phyloP scores from a whole-genome alignment of 2,888 invertebrate genomes.

The Latrodectus elegans region DNA sequence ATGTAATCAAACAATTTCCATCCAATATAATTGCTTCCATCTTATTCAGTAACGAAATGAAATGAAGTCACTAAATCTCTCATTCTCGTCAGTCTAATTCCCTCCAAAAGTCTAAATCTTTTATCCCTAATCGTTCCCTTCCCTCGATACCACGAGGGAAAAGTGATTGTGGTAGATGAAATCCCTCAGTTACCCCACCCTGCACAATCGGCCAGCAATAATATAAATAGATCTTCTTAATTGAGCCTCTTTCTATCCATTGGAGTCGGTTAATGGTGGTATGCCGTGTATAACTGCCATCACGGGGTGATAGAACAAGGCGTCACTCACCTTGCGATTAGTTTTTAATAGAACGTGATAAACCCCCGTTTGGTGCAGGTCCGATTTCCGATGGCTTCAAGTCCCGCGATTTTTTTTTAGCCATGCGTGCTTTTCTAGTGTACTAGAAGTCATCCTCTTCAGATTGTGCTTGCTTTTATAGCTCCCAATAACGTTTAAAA shows the following conservation, averaged over 20 bases:
- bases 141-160: neutral
- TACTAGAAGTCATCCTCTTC: too few species aligned
- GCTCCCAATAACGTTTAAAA: too few species aligned
- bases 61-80: neutral
- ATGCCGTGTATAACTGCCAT: constrained; percentile 50
- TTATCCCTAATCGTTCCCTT: constrained; percentile 16
- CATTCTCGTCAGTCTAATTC: neutral
- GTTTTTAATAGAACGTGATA: constrained; percentile 28
- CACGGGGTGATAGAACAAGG: constrained; percentile 36
- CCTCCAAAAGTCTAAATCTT: neutral
- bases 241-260: constrained; percentile 47
- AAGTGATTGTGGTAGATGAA: neutral
- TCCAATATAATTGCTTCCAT: neutral
- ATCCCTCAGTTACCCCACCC: constrained; percentile 28
- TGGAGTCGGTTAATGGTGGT: constrained; percentile 54
- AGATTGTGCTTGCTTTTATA: too few species aligned
- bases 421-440: too few species aligned
- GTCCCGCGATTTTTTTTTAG: constrained; percentile 11
- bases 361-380: constrained; percentile 13
- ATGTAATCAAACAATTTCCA: neutral
- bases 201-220: constrained; percentile 32
- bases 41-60: neutral
- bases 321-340: constrained; percentile 28
- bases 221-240: constrained; percentile 48
- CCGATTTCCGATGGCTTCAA: constrained; percentile 43